Evolutionary conservation across 1,140 invertebrate genomes (phyloP), one percentile per base, ranked within the genome.

Genomic region (Polyergus mexicanus): DNA sequence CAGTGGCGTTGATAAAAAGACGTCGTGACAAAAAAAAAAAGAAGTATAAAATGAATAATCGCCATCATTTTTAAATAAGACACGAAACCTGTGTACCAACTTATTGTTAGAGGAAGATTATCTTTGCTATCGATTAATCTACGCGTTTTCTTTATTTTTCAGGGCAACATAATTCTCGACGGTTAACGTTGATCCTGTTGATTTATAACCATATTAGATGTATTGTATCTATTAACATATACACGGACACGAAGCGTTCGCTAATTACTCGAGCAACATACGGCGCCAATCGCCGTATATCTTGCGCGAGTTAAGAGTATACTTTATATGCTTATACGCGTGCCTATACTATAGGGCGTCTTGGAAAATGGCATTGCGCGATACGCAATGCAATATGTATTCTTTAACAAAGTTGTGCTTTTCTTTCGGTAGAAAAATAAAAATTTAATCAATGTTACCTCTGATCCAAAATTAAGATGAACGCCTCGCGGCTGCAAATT

Each of bases 221-320:
- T 65, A 58, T 88, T 65, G 47, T 65, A 58, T 88, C 76, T 89
- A 86, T 89, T 88, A 89, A 72, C 87, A 74, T 85, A 56, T 51
- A 62, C 60, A 13, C 62, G 56, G 38, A 44, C 66, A 44, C 66
- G 60, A 41, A 58, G 25, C 71, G 62, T 77, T 47, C 51, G 88
- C 77, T 89, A 89, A 89, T 89, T 89, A 83, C 84, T 41, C 63
- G 84, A 58, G 81, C 63, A 77, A 76, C 62, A 68, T 44, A 35
- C 25, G 76, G 51, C 65, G 63, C 41, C 63, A 41, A 71, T 65
- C 54, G 71, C 19, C 47, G 41, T 76, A 69, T 38, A 81, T 69
- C 44, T 81, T 62, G 66, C 86, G 74, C 68, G 74, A 75, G 41
- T 74, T 63, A 63, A 47, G 51, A 41, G 54, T 35, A 35, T 84